phyloP scores from a whole-genome alignment of 2,888 invertebrate species.

The Unio delphinus region DNA sequence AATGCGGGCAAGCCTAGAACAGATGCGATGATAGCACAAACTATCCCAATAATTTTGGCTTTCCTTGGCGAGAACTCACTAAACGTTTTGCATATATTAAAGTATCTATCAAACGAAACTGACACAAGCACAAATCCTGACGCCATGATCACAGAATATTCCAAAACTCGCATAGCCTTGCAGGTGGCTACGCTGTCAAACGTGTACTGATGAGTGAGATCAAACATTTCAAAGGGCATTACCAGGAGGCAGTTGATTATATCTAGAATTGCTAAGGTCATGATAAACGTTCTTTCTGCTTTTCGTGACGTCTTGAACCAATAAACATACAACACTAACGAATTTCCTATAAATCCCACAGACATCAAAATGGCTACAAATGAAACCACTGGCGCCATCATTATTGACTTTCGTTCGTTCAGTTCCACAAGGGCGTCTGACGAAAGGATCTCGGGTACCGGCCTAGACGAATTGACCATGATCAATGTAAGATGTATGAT shows the following conservation, averaged over 20 bases:
- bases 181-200: constrained; percentile 26
- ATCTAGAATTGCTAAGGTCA: constrained; percentile 38
- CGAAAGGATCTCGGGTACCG: too few relatives aligned
- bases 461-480: too few relatives aligned
- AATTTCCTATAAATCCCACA: constrained; percentile 37
- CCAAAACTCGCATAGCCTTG: constrained; percentile 36
- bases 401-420: too few relatives aligned
- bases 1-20: constrained; percentile 26
- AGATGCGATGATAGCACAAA: constrained; percentile 24
- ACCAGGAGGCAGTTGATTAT: constrained; percentile 34
- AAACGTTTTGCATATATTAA: constrained; percentile 39
- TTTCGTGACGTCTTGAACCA: constrained; percentile 24
- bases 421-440: too few relatives aligned
- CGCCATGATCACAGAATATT: constrained; percentile 32
- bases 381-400: constrained; percentile 29
- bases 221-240: constrained; percentile 47
- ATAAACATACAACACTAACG: constrained; percentile 41
- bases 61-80: constrained; percentile 27
- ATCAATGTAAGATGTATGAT: too few relatives aligned
- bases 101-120: constrained; percentile 45
- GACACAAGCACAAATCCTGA: constrained; percentile 45
- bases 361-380: constrained; percentile 36
- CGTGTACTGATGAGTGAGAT: constrained; percentile 33
- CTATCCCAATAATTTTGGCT: constrained; percentile 31
- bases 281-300: constrained; percentile 40